These are phyloP conservation scores for Zaprionus lachaisei DNA, from an alignment of 1,140 invertebrate genomes.

Conservation along the genomic window DNA sequence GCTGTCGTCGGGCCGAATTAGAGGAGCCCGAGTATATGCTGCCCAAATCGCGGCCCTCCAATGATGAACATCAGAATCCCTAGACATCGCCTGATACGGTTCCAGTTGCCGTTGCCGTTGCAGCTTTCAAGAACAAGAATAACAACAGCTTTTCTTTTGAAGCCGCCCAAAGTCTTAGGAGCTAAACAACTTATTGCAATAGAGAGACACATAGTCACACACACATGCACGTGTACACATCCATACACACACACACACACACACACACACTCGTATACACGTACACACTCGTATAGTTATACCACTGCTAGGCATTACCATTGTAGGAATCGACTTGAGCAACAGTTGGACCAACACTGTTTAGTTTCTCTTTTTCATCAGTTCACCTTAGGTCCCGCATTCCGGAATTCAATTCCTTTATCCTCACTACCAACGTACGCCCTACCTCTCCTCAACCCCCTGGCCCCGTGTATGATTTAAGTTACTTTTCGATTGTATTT, in stretches of 20 bases:
- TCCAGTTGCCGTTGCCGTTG: constrained; percentile 11
- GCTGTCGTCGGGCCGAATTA: constrained; percentile 61
- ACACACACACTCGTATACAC: constrained; percentile 17
- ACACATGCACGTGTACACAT: constrained; percentile 15
- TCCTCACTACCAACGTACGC: neutral
- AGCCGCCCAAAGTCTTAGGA: constrained; percentile 51
- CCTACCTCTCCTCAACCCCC: neutral
- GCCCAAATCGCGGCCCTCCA: neutral
- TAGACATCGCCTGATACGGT: neutral
- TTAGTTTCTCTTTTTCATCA: constrained; percentile 28
- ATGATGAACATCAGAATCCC: neutral
- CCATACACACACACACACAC: neutral
- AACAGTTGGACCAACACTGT: constrained; percentile 60
- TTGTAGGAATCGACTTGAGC: constrained; percentile 48
- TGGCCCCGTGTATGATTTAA: constrained; percentile 23
- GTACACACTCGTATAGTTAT: constrained; percentile 15
- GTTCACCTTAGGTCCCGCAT: constrained; percentile 25
- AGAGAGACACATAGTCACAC: constrained; percentile 12
- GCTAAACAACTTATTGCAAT: constrained; percentile 31
- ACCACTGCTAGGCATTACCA: constrained; percentile 51
- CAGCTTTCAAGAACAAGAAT: neutral
- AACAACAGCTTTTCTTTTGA: constrained; percentile 38
- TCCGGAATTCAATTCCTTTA: constrained; percentile 12
- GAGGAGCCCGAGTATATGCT: constrained; percentile 45
- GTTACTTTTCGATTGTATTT: constrained; percentile 26